A percentile compares a stretch with the other conserved stretches of the same genome.
Evolutionary conservation across 1,140 invertebrate genomes (phyloP).

Genomic region (Dinothrombium tinctorium): DNA sequence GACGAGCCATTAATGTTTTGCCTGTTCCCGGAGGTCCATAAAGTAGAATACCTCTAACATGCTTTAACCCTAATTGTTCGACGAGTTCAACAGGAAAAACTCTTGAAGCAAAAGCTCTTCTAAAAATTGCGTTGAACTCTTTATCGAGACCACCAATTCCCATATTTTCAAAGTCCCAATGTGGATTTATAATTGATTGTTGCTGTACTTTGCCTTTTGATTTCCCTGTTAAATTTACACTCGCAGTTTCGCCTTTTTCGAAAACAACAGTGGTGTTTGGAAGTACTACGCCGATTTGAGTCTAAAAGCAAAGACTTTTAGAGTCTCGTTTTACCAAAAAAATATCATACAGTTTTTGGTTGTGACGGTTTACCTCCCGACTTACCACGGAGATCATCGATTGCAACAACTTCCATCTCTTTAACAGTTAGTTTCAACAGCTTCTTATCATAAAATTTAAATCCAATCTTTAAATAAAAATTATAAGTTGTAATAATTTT

Average conservation of each 20-base stretch:
- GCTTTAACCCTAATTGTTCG: constrained; percentile 86
- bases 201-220: constrained; percentile 47
- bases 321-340: neutral
- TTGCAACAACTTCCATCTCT: constrained; percentile 38
- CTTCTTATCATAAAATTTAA: constrained; percentile 65
- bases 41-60: constrained; percentile 80
- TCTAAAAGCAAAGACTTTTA: neutral
- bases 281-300: constrained; percentile 40
- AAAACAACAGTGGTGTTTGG: constrained; percentile 69
- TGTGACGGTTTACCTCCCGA: neutral
- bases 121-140: constrained; percentile 93
- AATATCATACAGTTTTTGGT: constrained; percentile 3
- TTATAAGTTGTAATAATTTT: too few species aligned
- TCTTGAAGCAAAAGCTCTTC: constrained; percentile 89
- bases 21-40: constrained; percentile 95
- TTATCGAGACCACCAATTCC: constrained; percentile 93
- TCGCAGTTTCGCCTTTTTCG: constrained; percentile 71
- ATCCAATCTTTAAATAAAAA: constrained; percentile 70
- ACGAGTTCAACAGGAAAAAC: constrained; percentile 95
- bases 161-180: constrained; percentile 98
- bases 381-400: neutral
- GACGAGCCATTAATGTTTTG: constrained; percentile 94
- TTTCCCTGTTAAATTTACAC: constrained; percentile 54
- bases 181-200: constrained; percentile 86
- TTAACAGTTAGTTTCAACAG: constrained; percentile 59